Conservation (phyloP, 2,113 vertebrate species). For the Macheiramphus alcinus region DNA sequence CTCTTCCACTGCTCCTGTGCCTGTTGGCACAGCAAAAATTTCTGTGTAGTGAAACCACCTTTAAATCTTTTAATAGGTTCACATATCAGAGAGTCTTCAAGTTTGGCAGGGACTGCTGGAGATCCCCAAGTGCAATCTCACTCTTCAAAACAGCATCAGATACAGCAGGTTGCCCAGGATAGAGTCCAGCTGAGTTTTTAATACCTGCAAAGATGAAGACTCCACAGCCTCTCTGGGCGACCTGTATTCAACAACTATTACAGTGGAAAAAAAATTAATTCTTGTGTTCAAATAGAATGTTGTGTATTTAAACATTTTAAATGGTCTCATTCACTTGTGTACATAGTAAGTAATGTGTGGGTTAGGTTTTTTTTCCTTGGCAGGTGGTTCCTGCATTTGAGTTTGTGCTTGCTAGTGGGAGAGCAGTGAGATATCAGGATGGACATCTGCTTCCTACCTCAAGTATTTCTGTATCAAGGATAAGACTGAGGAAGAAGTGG, state of each 20-base stretch:
- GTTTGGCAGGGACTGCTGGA: not conserved
- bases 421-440: not conserved
- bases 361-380: no score
- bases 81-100: not conserved
- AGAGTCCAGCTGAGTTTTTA: not conserved
- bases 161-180: not conserved
- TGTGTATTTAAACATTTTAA: not conserved
- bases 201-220: not conserved
- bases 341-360: fast-evolving
- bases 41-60: not conserved
- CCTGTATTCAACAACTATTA: not conserved
- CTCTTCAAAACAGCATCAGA: not conserved
- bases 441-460: not conserved
- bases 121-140: not conserved
- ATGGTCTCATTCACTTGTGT: not conserved
- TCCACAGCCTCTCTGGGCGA: not conserved
- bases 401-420: not conserved
- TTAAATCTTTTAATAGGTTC: not conserved
- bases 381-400: not conserved
- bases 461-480: not conserved
- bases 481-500: not conserved
- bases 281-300: not conserved
- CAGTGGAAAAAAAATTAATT: no score
- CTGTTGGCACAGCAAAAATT: not conserved
- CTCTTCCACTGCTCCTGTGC: not conserved